Base-by-base conservation (phyloP, 2,888 invertebrate genomes). In the Standfussiana lucernea region DNA sequence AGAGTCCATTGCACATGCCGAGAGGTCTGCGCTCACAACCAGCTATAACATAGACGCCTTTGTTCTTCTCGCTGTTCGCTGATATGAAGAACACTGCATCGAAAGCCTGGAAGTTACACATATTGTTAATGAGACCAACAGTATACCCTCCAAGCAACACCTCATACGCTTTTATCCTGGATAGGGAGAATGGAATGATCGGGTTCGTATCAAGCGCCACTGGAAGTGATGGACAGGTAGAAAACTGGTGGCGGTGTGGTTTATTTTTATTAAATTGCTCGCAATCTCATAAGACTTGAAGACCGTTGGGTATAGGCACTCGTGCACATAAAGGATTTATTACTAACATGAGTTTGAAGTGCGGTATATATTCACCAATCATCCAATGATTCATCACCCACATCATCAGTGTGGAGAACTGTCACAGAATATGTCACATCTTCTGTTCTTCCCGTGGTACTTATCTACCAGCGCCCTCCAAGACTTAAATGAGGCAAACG, bases 1-100 rank as follows among this genome's bases (percentile, higher is more conserved):
- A 97, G 0, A 98, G 95, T 45, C 97, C 98, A 89, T 98, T 98
- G 69, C 97, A 97, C 87, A 98, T 97, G 10, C 97, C 97, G 84
- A 97, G 93, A 0, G 97, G 97, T 8, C 98, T 95, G n/a, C 98
- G 93, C 90, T 98, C 98, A 84, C 97, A 97, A 0, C 98, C 98
- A 0, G 97, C 96, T 87, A 98, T 97, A 45, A 98, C 93, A 89
- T 97, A 98, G 59, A 97, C 95, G 0, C 98, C 98, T 62, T 95
- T 93, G 42, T 93, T 91, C 0, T 88, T 84, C 8, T 92, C 92
- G 24, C 97, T 96, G 83, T 97, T 97, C 0, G 97, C 98, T 2
- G 96, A 93, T 93, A 98, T 98, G 93, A 98, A 98, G 92, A 98
- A 98, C 1, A 98, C 97, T 8, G 98, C 98, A 93, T 98, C 98